A percentile compares a stretch with the other conserved stretches of the same genome.
phyloP scores from a whole-genome alignment of 2,888 invertebrate species.

The Thysanoteuthis rhombus region DNA sequence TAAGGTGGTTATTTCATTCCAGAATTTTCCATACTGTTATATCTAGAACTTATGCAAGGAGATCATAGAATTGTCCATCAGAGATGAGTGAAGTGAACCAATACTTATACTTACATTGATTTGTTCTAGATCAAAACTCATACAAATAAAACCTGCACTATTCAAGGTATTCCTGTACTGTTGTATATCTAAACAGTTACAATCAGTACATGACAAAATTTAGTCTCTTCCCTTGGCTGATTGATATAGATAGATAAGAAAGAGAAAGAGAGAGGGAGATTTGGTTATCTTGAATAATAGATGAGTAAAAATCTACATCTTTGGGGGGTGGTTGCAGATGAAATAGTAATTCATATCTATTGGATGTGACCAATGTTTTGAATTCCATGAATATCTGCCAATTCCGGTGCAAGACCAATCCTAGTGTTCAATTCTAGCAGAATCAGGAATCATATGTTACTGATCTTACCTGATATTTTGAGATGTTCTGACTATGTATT shows the following conservation, averaged over 20 bases:
- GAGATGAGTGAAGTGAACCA: too few species aligned
- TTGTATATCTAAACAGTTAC: background rate
- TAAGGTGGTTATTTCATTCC: too few species aligned
- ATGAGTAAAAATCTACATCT: background rate
- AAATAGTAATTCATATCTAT: background rate
- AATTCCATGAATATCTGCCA: background rate
- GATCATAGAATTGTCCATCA: too few species aligned
- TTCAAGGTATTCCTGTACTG: too few species aligned
- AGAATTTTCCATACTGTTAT: too few species aligned
- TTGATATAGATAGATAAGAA: background rate
- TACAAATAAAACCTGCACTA: too few species aligned
- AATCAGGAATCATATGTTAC: too few species aligned
- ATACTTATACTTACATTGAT: too few species aligned
- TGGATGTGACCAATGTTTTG: background rate
- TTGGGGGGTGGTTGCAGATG: background rate
- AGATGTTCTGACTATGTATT: too few species aligned
- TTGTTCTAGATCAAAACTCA: too few species aligned
- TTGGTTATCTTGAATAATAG: background rate
- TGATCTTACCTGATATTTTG: too few species aligned
- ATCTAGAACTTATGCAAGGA: too few species aligned
- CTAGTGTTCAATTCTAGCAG: background rate
- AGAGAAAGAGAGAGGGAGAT: background rate
- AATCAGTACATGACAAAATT: background rate
- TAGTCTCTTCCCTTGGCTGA: background rate
- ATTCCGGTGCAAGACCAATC: background rate